Conservation (phyloP, 1,140 invertebrate genomes). For the Atta texana region DNA sequence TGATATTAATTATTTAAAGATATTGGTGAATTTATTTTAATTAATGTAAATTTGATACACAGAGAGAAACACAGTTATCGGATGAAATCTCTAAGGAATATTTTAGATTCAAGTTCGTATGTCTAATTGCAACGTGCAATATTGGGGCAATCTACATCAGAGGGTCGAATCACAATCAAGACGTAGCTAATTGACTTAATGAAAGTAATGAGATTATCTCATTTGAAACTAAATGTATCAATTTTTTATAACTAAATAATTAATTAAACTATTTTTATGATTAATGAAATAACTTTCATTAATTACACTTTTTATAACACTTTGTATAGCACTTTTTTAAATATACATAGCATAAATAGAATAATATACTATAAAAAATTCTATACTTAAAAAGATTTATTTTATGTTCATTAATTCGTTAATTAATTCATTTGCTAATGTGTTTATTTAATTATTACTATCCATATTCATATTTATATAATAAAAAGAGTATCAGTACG, state of each 20-base stretch:
- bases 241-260: background rate
- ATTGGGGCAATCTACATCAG: background rate
- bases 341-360: background rate
- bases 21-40: slow-evolving; percentile 25
- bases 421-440: background rate
- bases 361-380: background rate
- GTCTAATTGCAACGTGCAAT: slow-evolving; percentile 9
- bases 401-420: background rate
- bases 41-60: slow-evolving; percentile 17
- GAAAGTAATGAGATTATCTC: background rate
- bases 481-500: background rate
- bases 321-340: background rate
- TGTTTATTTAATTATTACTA: background rate
- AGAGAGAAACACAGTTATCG: background rate
- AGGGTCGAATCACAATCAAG: slow-evolving; percentile 3
- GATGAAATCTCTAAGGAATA: slow-evolving; percentile 46
- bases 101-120: slow-evolving; percentile 3
- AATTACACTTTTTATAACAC: background rate
- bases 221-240: background rate
- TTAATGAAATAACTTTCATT: background rate
- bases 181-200: background rate
- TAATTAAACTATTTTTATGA: background rate
- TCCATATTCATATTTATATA: background rate
- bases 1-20: slow-evolving; percentile 1
- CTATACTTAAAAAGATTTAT: background rate